A percentile compares a stretch with the other conserved stretches of the same genome.
Evolutionary conservation across 2,113 vertebrate species (phyloP).

Genomic region (Protomyctophum bolini): DNA sequence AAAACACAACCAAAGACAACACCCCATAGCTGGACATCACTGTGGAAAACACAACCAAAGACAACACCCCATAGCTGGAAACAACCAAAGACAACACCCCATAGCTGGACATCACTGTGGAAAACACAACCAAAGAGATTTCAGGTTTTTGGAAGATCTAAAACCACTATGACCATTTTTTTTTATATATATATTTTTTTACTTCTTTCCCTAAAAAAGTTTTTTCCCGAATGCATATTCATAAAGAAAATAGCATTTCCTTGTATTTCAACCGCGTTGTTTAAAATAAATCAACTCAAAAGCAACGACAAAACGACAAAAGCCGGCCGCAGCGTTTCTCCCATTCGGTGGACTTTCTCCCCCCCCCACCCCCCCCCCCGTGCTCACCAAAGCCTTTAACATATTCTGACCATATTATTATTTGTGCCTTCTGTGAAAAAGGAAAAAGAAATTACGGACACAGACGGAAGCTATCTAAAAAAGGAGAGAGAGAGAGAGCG

Average conservation of each 20-base stretch:
- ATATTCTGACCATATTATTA: constrained; percentile 73
- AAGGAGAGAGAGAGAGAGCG: constrained; percentile 21
- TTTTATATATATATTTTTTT: no score
- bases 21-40: no score
- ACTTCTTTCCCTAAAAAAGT: neutral
- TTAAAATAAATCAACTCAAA: no score
- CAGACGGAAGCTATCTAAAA: constrained; percentile 67
- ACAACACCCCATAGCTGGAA: no score
- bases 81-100: no score
- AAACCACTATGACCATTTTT: constrained; percentile 42
- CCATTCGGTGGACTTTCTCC: constrained; percentile 49
- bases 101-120: constrained; percentile 4
- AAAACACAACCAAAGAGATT: constrained; percentile 27
- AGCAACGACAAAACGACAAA: neutral
- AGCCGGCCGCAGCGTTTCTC: constrained; percentile 39
- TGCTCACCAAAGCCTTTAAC: constrained; percentile 63
- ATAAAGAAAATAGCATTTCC: constrained; percentile 41
- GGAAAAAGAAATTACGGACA: constrained; percentile 41
- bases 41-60: no score
- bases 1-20: no score
- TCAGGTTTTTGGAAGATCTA: constrained; percentile 27
- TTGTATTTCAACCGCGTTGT: neutral
- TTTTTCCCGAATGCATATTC: neutral
- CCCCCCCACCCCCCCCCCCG: constrained; percentile 8
- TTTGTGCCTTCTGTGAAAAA: constrained; percentile 68